Conservation (phyloP, 2,797 vertebrate genomes). For the Hapalemur alaotrensis region DNA sequence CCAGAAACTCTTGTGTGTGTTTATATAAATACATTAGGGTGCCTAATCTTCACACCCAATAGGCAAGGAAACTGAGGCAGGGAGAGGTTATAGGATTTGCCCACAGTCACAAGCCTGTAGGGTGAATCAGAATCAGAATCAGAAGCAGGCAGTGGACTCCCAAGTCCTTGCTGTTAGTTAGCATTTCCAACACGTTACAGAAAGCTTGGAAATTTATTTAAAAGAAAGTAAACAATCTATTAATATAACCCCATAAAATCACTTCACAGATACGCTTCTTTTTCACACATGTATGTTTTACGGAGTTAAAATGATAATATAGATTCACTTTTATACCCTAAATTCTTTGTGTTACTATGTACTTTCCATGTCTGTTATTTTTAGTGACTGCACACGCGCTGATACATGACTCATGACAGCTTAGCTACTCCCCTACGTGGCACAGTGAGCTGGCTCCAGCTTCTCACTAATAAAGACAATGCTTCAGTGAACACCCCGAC, state of each 20-base stretch:
- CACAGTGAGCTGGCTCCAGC: background rate
- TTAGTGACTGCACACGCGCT: fast-evolving
- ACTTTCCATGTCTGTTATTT: background rate
- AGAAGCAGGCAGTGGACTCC: background rate
- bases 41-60: background rate
- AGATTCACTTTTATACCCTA: background rate
- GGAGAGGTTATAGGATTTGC: too few species aligned
- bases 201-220: background rate
- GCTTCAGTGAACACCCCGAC: background rate
- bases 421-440: background rate
- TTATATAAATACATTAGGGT: fast-evolving
- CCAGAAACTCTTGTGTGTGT: background rate
- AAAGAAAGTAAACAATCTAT: background rate
- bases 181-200: fast-evolving
- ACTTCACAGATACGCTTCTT: fast-evolving
- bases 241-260: background rate
- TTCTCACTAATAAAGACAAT: background rate
- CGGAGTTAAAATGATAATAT: background rate
- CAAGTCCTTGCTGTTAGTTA: background rate
- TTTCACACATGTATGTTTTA: background rate
- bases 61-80: background rate
- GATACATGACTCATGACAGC: fast-evolving
- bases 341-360: background rate
- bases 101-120: fast-evolving
- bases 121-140: background rate